Evolutionary conservation across 2,113 vertebrate species (phyloP).

Genomic region (Suricata suricatta): DNA sequence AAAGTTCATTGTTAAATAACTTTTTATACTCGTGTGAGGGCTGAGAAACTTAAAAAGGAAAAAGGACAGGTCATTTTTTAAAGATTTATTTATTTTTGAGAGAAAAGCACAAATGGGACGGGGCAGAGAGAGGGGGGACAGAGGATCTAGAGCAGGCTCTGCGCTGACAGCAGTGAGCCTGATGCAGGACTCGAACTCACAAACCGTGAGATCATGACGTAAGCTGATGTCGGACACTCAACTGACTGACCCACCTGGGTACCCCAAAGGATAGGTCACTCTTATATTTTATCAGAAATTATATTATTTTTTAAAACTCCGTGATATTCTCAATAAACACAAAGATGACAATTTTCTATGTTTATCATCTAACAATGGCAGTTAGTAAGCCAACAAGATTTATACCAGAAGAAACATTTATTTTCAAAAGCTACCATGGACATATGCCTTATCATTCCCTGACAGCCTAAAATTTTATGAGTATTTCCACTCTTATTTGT

Average conservation of each 20-base stretch:
- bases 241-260: too few species aligned
- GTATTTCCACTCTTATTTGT: neutral
- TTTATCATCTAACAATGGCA: neutral
- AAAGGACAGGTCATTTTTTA: neutral
- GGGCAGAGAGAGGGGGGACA: too few species aligned
- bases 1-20: slow-evolving; percentile 68
- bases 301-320: neutral
- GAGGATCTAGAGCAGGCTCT: too few species aligned
- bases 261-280: neutral
- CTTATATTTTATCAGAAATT: slow-evolving; percentile 10
- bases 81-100: too few species aligned
- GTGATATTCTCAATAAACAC: neutral
- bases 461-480: neutral
- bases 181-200: too few species aligned
- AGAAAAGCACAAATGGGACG: too few species aligned
- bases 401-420: neutral
- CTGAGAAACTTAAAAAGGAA: neutral
- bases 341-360: neutral
- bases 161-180: too few species aligned
- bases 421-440: neutral
- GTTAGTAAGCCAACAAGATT: slow-evolving; percentile 8
- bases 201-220: too few species aligned
- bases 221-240: too few species aligned
- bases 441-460: neutral
- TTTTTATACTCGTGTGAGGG: neutral